These are phyloP conservation scores for Lasioglossum baleicum DNA, from an alignment of 1,140 invertebrate species.

Conservation along the genomic window DNA sequence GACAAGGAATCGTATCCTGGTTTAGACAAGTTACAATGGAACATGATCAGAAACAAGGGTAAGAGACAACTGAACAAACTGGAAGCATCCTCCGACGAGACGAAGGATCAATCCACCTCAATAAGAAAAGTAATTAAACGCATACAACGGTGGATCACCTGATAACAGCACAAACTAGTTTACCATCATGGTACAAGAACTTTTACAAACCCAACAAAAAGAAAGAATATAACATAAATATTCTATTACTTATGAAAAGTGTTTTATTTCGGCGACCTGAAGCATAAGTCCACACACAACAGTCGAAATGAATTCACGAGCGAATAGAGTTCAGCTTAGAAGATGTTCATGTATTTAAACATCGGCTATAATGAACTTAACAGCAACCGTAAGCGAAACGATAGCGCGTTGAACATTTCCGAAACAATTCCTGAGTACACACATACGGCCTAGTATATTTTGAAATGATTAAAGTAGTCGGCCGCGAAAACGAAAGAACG, in stretches of 20 bases:
- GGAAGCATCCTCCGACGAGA: slow-evolving; percentile 33
- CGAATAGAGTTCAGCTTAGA: neutral
- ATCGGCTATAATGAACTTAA: neutral
- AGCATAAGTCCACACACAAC: neutral
- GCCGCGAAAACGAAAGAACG: slow-evolving; percentile 1
- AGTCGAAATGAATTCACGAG: neutral
- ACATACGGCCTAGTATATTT: neutral
- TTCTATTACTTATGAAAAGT: neutral
- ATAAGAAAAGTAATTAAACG: slow-evolving; percentile 44
- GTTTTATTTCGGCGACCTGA: neutral
- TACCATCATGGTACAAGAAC: neutral
- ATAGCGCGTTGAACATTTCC: neutral
- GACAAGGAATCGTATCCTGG: slow-evolving; percentile 59
- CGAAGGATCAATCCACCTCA: slow-evolving; percentile 36
- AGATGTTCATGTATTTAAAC: neutral
- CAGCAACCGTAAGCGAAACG: neutral
- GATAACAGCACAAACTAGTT: neutral
- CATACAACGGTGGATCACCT: slow-evolving; percentile 23
- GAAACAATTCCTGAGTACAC: slow-evolving; percentile 12
- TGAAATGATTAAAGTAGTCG: slow-evolving; percentile 17
- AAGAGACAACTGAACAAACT: slow-evolving; percentile 55
- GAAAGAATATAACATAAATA: neutral
- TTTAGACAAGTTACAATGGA: slow-evolving; percentile 68
- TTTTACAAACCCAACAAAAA: neutral
- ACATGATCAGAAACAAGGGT: slow-evolving; percentile 62